Evolutionary conservation across 2,113 vertebrate genomes (phyloP).

Genomic region (Callipepla californica): DNA sequence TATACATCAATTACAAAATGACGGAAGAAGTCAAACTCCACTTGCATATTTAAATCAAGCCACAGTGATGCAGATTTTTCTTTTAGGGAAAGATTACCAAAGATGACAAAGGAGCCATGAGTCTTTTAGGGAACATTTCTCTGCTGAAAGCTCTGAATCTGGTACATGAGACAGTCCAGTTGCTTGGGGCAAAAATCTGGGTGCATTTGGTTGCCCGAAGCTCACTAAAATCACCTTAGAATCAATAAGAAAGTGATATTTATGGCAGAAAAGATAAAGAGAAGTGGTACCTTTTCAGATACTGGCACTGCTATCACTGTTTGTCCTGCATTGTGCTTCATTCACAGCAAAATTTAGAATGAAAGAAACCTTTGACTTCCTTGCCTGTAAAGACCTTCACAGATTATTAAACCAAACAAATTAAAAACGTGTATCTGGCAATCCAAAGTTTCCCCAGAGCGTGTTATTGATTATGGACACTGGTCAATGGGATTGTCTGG

Average conservation of each 20-base stretch:
- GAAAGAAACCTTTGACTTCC: background rate
- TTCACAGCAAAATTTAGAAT: background rate
- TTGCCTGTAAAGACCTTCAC: background rate
- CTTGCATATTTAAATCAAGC: conserved; percentile 43
- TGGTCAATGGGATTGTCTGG: background rate
- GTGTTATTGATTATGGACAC: background rate
- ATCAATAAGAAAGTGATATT: background rate
- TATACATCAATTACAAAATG: conserved; percentile 33
- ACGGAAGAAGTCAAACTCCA: conserved; percentile 20
- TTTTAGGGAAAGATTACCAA: background rate
- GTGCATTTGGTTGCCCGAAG: background rate
- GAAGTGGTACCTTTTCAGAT: background rate
- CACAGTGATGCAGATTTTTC: conserved; percentile 29
- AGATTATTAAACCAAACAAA: background rate
- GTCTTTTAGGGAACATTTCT: background rate
- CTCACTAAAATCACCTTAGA: background rate
- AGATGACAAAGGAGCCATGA: background rate
- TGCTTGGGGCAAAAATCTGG: background rate
- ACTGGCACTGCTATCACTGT: background rate
- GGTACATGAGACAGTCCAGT: background rate
- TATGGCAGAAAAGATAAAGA: background rate
- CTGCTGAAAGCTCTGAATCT: background rate
- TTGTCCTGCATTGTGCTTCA: background rate
- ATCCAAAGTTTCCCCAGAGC: background rate
- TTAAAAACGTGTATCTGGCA: background rate